Base-by-base conservation (phyloP, 2,888 invertebrate genomes). In the Ariolimax columbianus region DNA sequence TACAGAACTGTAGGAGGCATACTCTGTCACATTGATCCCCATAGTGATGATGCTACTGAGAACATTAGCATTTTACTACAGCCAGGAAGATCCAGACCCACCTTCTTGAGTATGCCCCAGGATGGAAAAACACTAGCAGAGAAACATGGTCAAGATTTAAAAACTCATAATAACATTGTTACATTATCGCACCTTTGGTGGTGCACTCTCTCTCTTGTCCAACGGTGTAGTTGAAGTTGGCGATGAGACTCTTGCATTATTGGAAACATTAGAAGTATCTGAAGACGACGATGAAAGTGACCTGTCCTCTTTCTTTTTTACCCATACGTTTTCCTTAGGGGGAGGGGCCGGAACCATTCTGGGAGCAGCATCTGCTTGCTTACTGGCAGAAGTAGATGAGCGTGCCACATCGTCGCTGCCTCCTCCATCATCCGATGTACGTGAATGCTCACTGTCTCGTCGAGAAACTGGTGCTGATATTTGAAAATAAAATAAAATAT, bases 261-360 rank as follows among this genome's bases (percentile, higher is more conserved):
- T 85, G 66, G 84, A 79, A 43, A 77, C 79, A 68, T 84, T 66
- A 26, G 81, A 81, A 36, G 51, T 70, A 26, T 51, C 68, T 51
- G 83, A 70, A 68, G 83, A 55, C 3, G 79, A 59, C 11, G 79
- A 59, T 23, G 63, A 75, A 36, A 36, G 23, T 11, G 79, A 40
- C 40, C 75, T 77, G 14, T 86, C 77, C 82, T 91, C 91, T 63
- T 93, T 82, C 82, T 82, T 88, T 84, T 90, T 91, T 63, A 89
- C 90, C 93, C 93, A 93, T 33, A 91, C 87, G 85, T 93, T 93
- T 77, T 92, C 93, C 86, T 91, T 91, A 11, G 94, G 94, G 1
- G 92, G 92, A 17, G 93, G 93, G 2, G 94, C 93, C 3, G 93
- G 93, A n/a, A 93, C 91, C 77, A 92, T 80, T 77, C 91, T 91